A percentile compares a stretch with the other conserved stretches of the same genome.
Conservation (phyloP, 1,140 invertebrate species). For the Drosophila tani region DNA sequence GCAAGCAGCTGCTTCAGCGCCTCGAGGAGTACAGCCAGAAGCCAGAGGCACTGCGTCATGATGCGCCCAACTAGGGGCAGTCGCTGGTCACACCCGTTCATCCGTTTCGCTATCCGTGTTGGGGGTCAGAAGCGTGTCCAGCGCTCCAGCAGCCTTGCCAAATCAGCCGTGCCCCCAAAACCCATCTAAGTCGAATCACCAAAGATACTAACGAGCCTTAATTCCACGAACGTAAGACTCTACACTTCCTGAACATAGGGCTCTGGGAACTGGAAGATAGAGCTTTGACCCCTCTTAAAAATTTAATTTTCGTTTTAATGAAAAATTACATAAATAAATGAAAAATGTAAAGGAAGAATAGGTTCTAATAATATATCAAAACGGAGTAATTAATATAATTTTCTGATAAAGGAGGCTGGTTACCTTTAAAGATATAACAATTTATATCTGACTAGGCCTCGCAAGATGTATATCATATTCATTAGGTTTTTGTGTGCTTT, state of each 20-base stretch:
- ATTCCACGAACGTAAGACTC: not conserved
- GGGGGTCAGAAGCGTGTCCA: constrained; percentile 1
- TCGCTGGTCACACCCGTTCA: constrained; percentile 1
- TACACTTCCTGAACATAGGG: not conserved
- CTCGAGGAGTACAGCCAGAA: constrained; percentile 15
- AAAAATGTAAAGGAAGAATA: not conserved
- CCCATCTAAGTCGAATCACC: not conserved
- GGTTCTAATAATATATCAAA: no score
- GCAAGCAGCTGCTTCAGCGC: constrained; percentile 46
- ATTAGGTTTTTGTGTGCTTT: no score
- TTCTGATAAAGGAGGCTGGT: no score
- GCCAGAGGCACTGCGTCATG: not conserved
- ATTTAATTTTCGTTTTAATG: not conserved
- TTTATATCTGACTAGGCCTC: no score
- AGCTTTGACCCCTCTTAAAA: not conserved
- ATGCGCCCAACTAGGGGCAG: not conserved
- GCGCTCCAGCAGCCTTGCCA: constrained; percentile 8
- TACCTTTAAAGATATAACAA: no score
- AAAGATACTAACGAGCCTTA: not conserved
- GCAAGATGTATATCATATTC: no score
- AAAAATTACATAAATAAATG: not conserved
- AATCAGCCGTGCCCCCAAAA: constrained; percentile 22
- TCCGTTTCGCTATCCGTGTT: not conserved
- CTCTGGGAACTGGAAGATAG: not conserved
- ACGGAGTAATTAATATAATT: no score